These are phyloP conservation scores for Pollimyrus isidori DNA, from an alignment of 2,113 vertebrate genomes.

Conservation along the genomic window DNA sequence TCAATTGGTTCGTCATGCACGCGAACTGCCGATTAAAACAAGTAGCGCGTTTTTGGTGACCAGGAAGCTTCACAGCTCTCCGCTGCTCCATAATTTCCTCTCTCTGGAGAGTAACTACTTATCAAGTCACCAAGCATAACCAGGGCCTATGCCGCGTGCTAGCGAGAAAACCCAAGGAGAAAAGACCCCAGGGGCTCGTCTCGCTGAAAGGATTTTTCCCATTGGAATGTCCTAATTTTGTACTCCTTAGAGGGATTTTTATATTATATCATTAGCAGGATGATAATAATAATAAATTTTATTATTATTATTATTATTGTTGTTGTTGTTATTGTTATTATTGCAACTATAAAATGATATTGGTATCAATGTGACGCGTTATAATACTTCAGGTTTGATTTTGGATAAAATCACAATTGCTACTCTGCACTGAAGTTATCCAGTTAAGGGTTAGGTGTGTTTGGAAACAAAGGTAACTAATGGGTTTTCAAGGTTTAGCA, in stretches of 20 bases:
- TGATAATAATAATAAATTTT: not conserved
- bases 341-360: not conserved
- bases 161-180: constrained; percentile 62
- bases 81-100: constrained; percentile 57
- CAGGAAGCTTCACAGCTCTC: constrained; percentile 53
- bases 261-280: not conserved
- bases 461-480: not conserved
- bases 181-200: constrained; percentile 57
- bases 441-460: not conserved
- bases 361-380: not conserved
- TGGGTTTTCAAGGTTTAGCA: constrained; percentile 13
- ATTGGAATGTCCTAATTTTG: constrained; percentile 43
- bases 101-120: constrained; percentile 65
- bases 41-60: constrained; percentile 54
- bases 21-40: constrained; percentile 26
- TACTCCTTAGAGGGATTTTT: not conserved
- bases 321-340: not conserved
- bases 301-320: no score
- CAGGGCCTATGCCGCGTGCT: constrained; percentile 60
- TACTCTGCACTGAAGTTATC: no score
- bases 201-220: constrained; percentile 39
- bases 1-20: constrained; percentile 2
- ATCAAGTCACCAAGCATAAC: constrained; percentile 68
- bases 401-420: not conserved
- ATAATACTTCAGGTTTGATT: not conserved